phyloP scores from a whole-genome alignment of 2,888 invertebrate species.

The Minunthozetes semirufus region DNA sequence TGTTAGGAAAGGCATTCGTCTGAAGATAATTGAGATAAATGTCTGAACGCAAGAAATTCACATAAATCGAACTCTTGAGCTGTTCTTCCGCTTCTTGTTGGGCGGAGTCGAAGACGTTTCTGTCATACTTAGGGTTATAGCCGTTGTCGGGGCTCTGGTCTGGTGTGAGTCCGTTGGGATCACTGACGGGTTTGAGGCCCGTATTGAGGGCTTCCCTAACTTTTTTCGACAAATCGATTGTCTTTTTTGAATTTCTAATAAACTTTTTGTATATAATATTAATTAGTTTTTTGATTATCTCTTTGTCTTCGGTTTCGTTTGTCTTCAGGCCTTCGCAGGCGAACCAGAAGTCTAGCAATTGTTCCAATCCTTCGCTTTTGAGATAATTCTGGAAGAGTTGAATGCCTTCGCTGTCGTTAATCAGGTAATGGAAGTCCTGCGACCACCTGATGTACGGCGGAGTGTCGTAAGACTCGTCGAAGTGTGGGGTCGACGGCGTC shows the following conservation, averaged over 20 bases:
- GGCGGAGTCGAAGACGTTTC: constrained; percentile 67
- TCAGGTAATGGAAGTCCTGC: constrained; percentile 68
- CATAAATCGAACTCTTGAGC: constrained; percentile 80
- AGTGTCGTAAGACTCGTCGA: constrained; percentile 45
- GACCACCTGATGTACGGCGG: constrained; percentile 84
- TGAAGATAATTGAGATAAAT: constrained; percentile 62
- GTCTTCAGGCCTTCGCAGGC: constrained; percentile 61
- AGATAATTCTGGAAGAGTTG: constrained; percentile 64
- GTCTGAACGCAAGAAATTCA: constrained; percentile 84
- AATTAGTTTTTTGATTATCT: not conserved
- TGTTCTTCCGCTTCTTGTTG: constrained; percentile 72
- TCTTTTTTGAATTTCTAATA: not conserved
- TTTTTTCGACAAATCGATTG: not conserved
- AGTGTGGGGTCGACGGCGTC: not conserved
- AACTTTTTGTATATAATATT: not conserved
- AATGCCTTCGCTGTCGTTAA: constrained; percentile 83
- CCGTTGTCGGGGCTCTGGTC: not conserved
- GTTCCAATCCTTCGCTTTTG: constrained; percentile 46
- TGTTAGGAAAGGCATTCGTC: constrained; percentile 44
- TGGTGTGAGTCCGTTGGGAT: too few relatives aligned
- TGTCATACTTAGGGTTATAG: not conserved
- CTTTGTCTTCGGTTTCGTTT: not conserved
- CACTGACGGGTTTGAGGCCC: not conserved
- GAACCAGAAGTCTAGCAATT: constrained; percentile 66
- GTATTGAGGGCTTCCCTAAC: not conserved